These are phyloP conservation scores for Parasteatoda tepidariorum DNA, from an alignment of 1,140 invertebrate genomes.

Conservation along the genomic window DNA sequence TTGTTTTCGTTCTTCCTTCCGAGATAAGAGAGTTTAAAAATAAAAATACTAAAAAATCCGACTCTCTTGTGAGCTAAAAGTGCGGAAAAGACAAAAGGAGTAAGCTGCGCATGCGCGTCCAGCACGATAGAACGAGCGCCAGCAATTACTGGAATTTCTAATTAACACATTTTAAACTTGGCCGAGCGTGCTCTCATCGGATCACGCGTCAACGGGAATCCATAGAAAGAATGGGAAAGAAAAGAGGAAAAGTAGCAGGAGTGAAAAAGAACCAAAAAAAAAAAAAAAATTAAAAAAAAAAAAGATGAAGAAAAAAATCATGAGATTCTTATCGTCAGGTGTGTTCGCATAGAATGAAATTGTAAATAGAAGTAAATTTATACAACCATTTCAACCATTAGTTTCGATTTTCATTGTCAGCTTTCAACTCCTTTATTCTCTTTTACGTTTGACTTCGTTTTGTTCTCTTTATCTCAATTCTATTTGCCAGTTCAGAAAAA, in stretches of 20 bases:
- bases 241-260: background rate
- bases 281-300: background rate
- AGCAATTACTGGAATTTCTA: constrained; percentile 60
- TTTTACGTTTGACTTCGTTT: too few species aligned
- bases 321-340: constrained; percentile 1
- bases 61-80: constrained; percentile 54
- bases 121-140: constrained; percentile 7
- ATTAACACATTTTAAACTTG: constrained; percentile 59
- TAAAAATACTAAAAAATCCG: constrained; percentile 6
- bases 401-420: constrained; percentile 15
- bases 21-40: constrained; percentile 41
- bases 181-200: constrained; percentile 43
- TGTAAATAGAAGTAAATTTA: too few species aligned
- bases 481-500: too few species aligned
- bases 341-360: constrained; percentile 30
- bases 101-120: constrained; percentile 7
- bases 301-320: background rate
- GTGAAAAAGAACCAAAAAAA: background rate
- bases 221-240: background rate
- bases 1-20: constrained; percentile 7
- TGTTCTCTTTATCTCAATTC: too few species aligned
- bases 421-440: background rate
- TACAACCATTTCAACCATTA: too few species aligned
- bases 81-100: constrained; percentile 29
- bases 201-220: constrained; percentile 40